Evolutionary conservation across 2,888 invertebrate species (phyloP).

Genomic region (Altica lythri): DNA sequence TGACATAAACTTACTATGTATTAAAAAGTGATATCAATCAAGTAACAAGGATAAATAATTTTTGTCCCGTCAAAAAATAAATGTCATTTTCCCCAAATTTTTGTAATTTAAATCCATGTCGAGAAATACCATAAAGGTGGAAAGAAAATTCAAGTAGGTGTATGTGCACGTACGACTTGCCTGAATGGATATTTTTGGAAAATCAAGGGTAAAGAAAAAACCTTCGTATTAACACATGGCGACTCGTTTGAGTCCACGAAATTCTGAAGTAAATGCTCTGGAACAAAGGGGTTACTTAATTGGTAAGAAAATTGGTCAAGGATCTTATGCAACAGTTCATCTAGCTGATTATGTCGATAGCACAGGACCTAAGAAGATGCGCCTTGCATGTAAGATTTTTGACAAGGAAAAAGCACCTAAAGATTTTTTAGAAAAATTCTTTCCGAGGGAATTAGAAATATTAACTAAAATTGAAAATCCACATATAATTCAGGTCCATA

Average conservation of each 20-base stretch:
- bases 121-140: conserved; percentile 31
- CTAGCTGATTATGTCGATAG: conserved; percentile 81
- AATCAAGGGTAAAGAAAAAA: conserved; percentile 37
- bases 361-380: conserved; percentile 71
- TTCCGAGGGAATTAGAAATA: conserved; percentile 90
- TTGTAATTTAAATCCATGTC: conserved; percentile 39
- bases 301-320: conserved; percentile 83
- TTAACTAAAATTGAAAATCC: conserved; percentile 88
- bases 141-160: conserved; percentile 34
- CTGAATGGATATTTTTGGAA: conserved; percentile 41
- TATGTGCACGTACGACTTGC: conserved; percentile 34
- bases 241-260: conserved; percentile 74
- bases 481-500: conserved; percentile 88
- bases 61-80: conserved; percentile 41
- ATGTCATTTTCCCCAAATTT: conserved; percentile 40
- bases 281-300: conserved; percentile 83
- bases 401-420: conserved; percentile 86
- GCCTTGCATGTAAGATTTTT: conserved; percentile 88
- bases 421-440: conserved; percentile 91
- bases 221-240: conserved; percentile 60
- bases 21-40: conserved; percentile 27
- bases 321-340: conserved; percentile 89
- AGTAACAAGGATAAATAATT: conserved; percentile 41
- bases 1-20: background rate
- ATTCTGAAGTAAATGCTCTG: conserved; percentile 83